Percentiles rank a stretch among this genome's conserved stretches.
Evolutionary conservation across 37 sponge, comb jelly and placozoan species (phyloP).

Genomic region (Trichoplax adhaerens): DNA sequence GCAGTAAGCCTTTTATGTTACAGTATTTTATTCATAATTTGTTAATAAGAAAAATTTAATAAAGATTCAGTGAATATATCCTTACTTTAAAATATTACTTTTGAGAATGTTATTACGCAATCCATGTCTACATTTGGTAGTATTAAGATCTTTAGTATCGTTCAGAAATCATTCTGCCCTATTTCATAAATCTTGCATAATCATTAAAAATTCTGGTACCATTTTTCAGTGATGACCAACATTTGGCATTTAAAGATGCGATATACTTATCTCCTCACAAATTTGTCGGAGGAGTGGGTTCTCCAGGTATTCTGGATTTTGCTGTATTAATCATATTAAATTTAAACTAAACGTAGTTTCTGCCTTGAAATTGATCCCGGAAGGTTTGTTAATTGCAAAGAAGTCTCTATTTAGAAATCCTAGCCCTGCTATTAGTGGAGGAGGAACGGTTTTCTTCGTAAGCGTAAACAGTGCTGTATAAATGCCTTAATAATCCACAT

Average conservation of each 20-base stretch:
- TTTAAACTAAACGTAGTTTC: background rate
- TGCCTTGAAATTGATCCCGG: background rate
- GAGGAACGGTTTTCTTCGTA: slow-evolving; percentile 87
- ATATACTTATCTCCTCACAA: slow-evolving; percentile 78
- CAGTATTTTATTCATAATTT: too few relatives aligned
- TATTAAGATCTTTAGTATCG: too few relatives aligned
- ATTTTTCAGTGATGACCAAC: slow-evolving; percentile 12
- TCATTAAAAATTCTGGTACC: too few relatives aligned
- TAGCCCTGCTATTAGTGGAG: slow-evolving; percentile 48
- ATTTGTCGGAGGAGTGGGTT: slow-evolving; percentile 77
- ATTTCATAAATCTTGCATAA: too few relatives aligned
- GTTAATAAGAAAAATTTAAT: too few relatives aligned
- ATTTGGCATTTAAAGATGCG: slow-evolving; percentile 64
- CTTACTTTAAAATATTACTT: too few relatives aligned
- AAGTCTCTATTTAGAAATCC: slow-evolving; percentile 45
- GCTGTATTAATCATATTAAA: too few relatives aligned
- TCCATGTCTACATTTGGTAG: too few relatives aligned
- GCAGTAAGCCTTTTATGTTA: too few relatives aligned
- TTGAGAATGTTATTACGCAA: too few relatives aligned
- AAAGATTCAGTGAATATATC: too few relatives aligned
- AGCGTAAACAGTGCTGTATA: background rate
- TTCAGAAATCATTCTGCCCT: too few relatives aligned
- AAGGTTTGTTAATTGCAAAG: slow-evolving; percentile 72
- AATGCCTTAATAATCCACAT: background rate
- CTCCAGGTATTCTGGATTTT: slow-evolving; percentile 27